Evolutionary conservation across 2,888 invertebrate genomes (phyloP).

Genomic region (Clivina fossor): DNA sequence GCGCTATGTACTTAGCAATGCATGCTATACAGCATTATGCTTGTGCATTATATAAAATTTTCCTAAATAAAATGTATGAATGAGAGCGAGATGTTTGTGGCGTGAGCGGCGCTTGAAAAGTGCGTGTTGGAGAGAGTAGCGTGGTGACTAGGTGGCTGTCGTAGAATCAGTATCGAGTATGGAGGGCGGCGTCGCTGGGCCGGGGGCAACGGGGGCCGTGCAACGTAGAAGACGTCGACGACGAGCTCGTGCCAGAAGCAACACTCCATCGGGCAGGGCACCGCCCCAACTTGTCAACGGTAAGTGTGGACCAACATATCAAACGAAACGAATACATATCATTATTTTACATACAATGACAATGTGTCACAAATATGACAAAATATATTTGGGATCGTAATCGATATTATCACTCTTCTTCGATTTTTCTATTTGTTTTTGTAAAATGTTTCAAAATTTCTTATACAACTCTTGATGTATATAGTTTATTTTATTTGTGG

Average conservation of each 20-base stretch:
- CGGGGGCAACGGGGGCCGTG: slow-evolving; percentile 57
- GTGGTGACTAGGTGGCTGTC: slow-evolving; percentile 44
- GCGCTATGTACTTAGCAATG: too few species aligned
- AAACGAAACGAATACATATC: too few species aligned
- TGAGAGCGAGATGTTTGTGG: slow-evolving; percentile 9
- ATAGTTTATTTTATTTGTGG: too few species aligned
- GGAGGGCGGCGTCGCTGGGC: slow-evolving; percentile 59
- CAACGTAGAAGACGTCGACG: slow-evolving; percentile 51
- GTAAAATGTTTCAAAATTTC: too few species aligned
- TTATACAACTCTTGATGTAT: too few species aligned
- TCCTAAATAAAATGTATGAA: background rate
- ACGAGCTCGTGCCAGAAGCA: slow-evolving; percentile 48
- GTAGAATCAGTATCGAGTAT: slow-evolving; percentile 64
- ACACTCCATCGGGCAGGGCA: slow-evolving; percentile 35
- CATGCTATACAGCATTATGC: slow-evolving; percentile 1
- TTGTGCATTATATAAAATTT: background rate
- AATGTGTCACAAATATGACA: too few species aligned
- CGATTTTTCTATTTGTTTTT: too few species aligned
- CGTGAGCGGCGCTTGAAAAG: background rate
- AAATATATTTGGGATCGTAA: too few species aligned
- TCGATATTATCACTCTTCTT: too few species aligned
- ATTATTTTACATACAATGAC: too few species aligned
- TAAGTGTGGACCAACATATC: slow-evolving; percentile 9
- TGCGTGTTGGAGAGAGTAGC: slow-evolving; percentile 20
- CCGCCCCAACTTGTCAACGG: slow-evolving; percentile 6